Evolutionary conservation across 2,888 invertebrate species (phyloP).

Genomic region (Clostera curtula): DNA sequence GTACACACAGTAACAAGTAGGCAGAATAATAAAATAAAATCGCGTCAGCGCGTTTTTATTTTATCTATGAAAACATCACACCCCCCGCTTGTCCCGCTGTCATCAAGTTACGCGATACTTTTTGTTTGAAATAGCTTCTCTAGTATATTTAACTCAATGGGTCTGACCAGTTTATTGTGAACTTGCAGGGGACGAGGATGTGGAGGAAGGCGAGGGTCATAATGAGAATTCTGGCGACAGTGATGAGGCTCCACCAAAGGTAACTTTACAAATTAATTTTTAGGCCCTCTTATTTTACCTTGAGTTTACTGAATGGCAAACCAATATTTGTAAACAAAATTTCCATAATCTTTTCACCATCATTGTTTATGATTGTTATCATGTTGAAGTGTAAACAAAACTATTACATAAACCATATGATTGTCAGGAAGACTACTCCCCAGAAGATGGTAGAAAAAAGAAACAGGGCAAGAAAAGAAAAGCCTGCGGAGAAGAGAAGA

Average conservation of each 20-base stretch:
- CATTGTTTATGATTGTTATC: slow-evolving; percentile 1
- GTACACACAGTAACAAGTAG: too few species aligned
- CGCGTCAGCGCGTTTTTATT: too few species aligned
- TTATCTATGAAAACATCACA: too few species aligned
- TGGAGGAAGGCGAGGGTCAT: slow-evolving; percentile 79
- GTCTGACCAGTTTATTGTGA: slow-evolving; percentile 58
- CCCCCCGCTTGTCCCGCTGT: too few species aligned
- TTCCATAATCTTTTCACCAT: slow-evolving; percentile 12
- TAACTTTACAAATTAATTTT: slow-evolving; percentile 28
- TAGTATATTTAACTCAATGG: too few species aligned
- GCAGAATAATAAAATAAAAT: too few species aligned
- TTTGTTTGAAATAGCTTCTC: too few species aligned
- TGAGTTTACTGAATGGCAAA: slow-evolving; percentile 13
- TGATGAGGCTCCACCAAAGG: slow-evolving; percentile 80
- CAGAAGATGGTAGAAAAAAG: slow-evolving; percentile 88
- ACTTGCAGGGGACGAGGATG: slow-evolving; percentile 79
- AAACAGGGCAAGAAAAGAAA: slow-evolving; percentile 97
- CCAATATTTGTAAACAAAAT: slow-evolving; percentile 20
- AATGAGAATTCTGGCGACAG: slow-evolving; percentile 84
- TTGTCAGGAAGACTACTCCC: slow-evolving; percentile 86
- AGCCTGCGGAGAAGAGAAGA: slow-evolving; percentile 91
- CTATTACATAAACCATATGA: slow-evolving; percentile 10
- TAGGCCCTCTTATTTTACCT: slow-evolving; percentile 11
- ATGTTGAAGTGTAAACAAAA: not conserved
- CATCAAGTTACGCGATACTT: too few species aligned